Percentiles rank a stretch among this genome's conserved stretches.
These are phyloP conservation scores for Horisme vitalbata DNA, from an alignment of 2,888 invertebrate species.

Conservation along the genomic window DNA sequence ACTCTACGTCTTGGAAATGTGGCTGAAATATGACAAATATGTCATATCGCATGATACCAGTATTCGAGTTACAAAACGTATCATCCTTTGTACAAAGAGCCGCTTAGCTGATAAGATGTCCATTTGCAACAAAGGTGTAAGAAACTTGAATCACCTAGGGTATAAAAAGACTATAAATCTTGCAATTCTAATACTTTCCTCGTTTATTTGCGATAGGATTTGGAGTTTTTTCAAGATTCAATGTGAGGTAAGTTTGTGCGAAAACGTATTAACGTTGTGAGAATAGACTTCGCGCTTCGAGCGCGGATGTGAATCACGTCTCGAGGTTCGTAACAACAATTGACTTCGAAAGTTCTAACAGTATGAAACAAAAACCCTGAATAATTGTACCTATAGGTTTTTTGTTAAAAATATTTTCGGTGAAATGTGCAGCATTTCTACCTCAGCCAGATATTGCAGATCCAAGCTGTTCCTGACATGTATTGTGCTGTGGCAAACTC, in stretches of 20 bases:
- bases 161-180: constrained; percentile 56
- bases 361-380: constrained; percentile 36
- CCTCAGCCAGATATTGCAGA: constrained; percentile 70
- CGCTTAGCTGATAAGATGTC: constrained; percentile 46
- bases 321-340: constrained; percentile 16
- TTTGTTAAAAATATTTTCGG: constrained; percentile 54
- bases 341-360: constrained; percentile 18
- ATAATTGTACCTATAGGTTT: constrained; percentile 23
- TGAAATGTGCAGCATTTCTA: constrained; percentile 58
- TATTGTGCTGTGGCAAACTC: constrained; percentile 74
- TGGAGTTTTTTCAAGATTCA: constrained; percentile 47
- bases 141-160: constrained; percentile 52
- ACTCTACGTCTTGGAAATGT: no score
- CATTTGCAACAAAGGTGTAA: constrained; percentile 55
- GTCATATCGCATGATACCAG: no score
- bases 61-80: no score
- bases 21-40: no score
- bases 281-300: constrained; percentile 14
- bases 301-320: constrained; percentile 14
- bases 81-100: no score
- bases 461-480: constrained; percentile 71
- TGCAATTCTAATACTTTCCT: constrained; percentile 43
- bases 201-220: constrained; percentile 56
- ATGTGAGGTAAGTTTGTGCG: constrained; percentile 29
- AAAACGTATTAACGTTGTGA: constrained; percentile 16